Evolutionary conservation across 2,113 vertebrate species (phyloP).

Genomic region (Steatornis caripensis): DNA sequence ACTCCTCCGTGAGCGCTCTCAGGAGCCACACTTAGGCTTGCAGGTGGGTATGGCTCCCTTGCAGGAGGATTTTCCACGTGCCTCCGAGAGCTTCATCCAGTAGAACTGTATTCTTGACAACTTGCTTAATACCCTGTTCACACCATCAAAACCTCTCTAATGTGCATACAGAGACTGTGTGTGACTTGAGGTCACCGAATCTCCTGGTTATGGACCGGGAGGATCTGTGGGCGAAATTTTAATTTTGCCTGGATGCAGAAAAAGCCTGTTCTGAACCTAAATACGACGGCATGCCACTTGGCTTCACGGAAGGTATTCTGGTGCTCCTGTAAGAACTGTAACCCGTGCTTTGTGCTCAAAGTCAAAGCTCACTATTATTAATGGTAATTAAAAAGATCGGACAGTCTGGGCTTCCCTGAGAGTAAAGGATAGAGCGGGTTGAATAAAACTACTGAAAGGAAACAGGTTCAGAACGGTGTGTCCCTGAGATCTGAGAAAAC

Average conservation of each 20-base stretch:
- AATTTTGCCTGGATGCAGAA: not conserved
- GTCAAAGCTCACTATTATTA: not conserved
- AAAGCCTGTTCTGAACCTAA: not conserved
- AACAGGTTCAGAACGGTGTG: not conserved
- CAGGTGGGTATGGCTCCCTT: not conserved
- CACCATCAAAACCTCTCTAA: not conserved
- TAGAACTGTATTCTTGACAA: not conserved
- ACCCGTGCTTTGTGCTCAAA: not conserved
- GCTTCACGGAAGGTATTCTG: not conserved
- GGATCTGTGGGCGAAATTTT: not conserved
- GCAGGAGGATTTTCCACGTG: not conserved
- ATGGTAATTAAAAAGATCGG: not conserved
- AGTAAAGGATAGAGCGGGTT: not conserved
- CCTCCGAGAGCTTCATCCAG: not conserved
- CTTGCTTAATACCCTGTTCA: not conserved
- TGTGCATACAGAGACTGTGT: not conserved
- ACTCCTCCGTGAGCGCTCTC: not conserved
- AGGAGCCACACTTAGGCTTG: rapidly evolving
- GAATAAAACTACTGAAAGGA: not conserved
- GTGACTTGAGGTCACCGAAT: not conserved
- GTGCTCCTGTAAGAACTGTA: not conserved
- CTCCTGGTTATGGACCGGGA: not conserved
- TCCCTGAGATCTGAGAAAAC: not conserved
- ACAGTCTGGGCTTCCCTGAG: not conserved
- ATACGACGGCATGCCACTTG: rapidly evolving